These are phyloP conservation scores for Lepeophtheirus nordmannii DNA, from an alignment of 2,888 invertebrate genomes.

Conservation along the genomic window DNA sequence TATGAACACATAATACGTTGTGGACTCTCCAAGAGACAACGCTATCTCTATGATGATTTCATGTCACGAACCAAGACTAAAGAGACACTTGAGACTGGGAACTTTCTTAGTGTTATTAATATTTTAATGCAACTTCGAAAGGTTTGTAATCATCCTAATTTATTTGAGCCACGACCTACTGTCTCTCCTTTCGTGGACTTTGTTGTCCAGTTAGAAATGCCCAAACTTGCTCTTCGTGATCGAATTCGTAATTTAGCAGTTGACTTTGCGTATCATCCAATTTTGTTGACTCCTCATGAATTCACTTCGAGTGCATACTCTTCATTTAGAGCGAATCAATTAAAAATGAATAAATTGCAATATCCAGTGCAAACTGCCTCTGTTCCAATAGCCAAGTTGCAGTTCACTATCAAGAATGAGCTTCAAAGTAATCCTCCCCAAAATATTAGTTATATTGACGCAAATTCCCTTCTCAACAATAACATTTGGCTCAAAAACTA, in stretches of 20 bases:
- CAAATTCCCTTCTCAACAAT: conserved; percentile 5
- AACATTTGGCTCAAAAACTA: conserved; percentile 11
- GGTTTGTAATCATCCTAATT: conserved; percentile 94
- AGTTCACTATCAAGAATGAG: background rate
- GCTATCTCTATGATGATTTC: conserved; percentile 96
- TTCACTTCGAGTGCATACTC: conserved; percentile 6
- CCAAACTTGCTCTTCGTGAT: background rate
- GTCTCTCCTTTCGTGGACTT: conserved; percentile 81
- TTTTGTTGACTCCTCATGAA: conserved; percentile 12
- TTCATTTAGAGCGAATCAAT: conserved; percentile 1
- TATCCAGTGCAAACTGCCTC: background rate
- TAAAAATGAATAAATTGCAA: background rate
- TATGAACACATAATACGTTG: conserved; percentile 89
- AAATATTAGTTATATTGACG: background rate
- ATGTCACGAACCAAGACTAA: conserved; percentile 89
- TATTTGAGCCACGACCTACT: conserved; percentile 90
- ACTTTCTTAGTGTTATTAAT: conserved; percentile 84
- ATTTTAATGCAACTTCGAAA: conserved; percentile 92
- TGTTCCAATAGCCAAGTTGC: background rate
- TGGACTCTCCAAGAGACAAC: conserved; percentile 81
- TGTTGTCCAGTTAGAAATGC: conserved; percentile 42
- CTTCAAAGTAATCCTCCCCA: no score
- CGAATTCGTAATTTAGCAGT: background rate
- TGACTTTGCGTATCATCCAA: background rate
- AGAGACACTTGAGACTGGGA: conserved; percentile 81